Conservation (phyloP, 1,140 invertebrate species). For the Caerostris extrusa region DNA sequence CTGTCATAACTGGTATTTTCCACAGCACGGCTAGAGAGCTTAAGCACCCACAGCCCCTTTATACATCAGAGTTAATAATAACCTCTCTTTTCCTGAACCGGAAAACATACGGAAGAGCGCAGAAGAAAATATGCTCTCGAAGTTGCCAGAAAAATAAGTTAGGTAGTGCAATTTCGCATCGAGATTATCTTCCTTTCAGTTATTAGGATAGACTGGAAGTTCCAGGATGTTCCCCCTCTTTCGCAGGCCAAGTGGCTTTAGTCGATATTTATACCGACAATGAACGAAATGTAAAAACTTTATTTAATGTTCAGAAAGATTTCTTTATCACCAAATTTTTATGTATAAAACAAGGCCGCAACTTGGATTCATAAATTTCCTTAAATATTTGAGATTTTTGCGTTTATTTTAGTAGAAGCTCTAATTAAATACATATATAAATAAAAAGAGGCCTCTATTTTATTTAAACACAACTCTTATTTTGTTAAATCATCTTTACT, state of each 20-base stretch:
- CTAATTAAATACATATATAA: too few relatives aligned
- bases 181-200: conserved; percentile 63
- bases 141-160: conserved; percentile 65
- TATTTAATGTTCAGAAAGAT: background rate
- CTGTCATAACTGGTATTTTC: conserved; percentile 57
- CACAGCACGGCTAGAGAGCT: conserved; percentile 48
- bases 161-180: conserved; percentile 61
- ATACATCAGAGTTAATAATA: conserved; percentile 72
- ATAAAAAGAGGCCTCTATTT: too few relatives aligned
- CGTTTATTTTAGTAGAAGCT: too few relatives aligned
- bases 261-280: conserved; percentile 17
- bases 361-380: too few relatives aligned
- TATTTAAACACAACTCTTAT: too few relatives aligned
- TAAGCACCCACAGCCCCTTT: conserved; percentile 56
- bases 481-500: too few relatives aligned
- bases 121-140: conserved; percentile 67
- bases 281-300: background rate
- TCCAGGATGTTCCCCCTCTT: background rate
- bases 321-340: background rate
- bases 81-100: conserved; percentile 56
- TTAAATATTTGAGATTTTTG: too few relatives aligned
- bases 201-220: conserved; percentile 67
- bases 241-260: conserved; percentile 25
- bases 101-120: conserved; percentile 60
- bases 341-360: background rate